Base-by-base conservation (phyloP, 2,888 invertebrate species). In the Polia nebulosa region DNA sequence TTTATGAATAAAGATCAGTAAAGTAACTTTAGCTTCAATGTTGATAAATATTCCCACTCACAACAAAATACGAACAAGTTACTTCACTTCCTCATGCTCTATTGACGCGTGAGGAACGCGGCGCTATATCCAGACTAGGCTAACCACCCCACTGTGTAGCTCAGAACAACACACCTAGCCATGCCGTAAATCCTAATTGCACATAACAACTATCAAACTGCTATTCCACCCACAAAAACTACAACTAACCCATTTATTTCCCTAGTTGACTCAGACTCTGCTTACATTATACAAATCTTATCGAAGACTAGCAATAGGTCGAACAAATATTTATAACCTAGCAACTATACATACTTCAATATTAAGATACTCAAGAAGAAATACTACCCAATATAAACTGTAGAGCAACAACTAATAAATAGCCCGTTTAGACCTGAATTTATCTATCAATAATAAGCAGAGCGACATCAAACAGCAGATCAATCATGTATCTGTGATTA, bases 261-360 rank as follows among this genome's bases (percentile, higher is more conserved):
- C 52, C 49, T 20, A 51, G 64, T 78, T 78, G 72, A 78, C 72
- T 78, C 78, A 79, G 53, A 53, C 57, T 34, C n/a, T 65, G 61
- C 65, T 59, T 67, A 76, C 60, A 62, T 64, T 64, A 78, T 47
- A 62, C 72, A 77, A 68, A 68, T 77, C 74, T 74, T 71, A 77
- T 80, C 74, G 66, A 79, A 77, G 44, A 55, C 41, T 55, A 55
- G 65, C 64, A 75, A 55, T 72, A 55, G 69, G 62, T 63, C 65
- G 59, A 63, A 70, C 59, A 80, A 80, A 80, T 80, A 76, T 76
- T 78, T 75, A 80, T 70, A 72, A 67, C 72, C 75, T 80, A 66
- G 25, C n/a, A 72, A 71, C 60, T 71, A 72, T 55, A 64, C 63
- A 65, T 69, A 76, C 61, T 69, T 49, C 49, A 66, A 69, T 77